A percentile compares a stretch with the other conserved stretches of the same genome.
Conservation (phyloP, 2,797 vertebrate species). For the Lerista edwardsae region DNA sequence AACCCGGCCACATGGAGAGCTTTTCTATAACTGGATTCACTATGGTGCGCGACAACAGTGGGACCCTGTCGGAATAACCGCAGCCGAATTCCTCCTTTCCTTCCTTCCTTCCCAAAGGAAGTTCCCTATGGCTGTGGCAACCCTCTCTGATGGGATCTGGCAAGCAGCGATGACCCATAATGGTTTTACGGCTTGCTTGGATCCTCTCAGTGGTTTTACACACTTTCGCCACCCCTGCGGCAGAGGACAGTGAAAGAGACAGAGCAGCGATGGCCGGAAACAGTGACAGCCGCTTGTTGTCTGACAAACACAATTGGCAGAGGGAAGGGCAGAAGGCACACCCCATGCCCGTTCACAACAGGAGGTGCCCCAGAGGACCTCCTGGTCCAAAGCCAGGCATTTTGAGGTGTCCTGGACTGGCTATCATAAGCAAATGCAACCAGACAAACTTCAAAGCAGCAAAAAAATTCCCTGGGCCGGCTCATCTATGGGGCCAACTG, state of each 20-base stretch:
- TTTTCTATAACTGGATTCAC: not conserved
- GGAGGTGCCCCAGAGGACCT: no score
- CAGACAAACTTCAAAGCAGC: not conserved
- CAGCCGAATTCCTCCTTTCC: not conserved
- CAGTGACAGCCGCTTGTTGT: rapidly evolving
- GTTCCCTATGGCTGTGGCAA: not conserved
- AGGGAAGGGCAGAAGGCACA: not conserved
- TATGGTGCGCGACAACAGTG: no score
- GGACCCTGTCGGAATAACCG: not conserved
- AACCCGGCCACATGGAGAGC: not conserved
- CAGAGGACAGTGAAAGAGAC: constrained; percentile 49
- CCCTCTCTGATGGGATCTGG: constrained; percentile 56
- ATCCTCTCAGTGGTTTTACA: constrained; percentile 61
- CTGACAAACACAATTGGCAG: constrained; percentile 48
- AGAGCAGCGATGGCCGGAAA: constrained; percentile 1
- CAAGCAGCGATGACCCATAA: constrained; percentile 64
- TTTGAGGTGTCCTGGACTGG: not conserved
- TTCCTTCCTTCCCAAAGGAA: not conserved
- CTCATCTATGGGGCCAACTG: no score
- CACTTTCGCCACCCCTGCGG: constrained; percentile 16
- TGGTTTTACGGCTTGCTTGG: constrained; percentile 64
- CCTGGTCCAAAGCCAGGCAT: not conserved
- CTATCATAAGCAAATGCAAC: not conserved
- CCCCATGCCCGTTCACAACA: not conserved
- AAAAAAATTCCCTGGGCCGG: no score